phyloP scores from a whole-genome alignment of 1,140 invertebrate genomes.

The Lepidurus couesii region DNA sequence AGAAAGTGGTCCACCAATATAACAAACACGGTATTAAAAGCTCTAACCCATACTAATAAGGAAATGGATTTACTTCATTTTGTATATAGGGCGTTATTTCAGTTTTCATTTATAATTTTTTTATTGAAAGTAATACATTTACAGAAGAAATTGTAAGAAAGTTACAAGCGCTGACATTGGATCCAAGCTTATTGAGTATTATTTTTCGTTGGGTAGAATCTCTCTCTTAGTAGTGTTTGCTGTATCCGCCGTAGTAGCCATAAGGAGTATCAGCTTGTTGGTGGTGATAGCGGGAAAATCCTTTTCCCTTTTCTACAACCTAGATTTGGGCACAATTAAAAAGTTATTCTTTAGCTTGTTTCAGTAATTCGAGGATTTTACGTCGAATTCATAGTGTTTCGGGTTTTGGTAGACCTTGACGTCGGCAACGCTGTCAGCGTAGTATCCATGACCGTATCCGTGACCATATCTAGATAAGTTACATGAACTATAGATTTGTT shows the following conservation, averaged over 20 bases:
- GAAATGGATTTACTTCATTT: too few species aligned
- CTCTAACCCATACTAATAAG: too few species aligned
- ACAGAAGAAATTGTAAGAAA: neutral
- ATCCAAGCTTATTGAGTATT: neutral
- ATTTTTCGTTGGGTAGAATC: neutral
- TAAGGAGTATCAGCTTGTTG: neutral
- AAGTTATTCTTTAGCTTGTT: neutral
- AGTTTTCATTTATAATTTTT: neutral
- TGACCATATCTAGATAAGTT: neutral
- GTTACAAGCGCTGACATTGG: neutral
- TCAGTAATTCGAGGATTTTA: neutral
- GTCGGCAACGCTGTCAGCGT: neutral
- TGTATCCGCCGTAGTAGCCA: neutral
- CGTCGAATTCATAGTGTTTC: constrained; percentile 19
- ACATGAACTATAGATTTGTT: neutral
- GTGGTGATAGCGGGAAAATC: neutral
- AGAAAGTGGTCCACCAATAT: too few species aligned
- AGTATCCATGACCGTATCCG: neutral
- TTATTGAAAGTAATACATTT: neutral
- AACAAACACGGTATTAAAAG: too few species aligned
- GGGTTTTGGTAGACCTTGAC: neutral
- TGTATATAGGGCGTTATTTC: too few species aligned
- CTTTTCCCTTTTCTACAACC: constrained; percentile 3
- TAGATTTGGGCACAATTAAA: neutral
- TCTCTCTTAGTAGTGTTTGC: neutral